Conservation (phyloP, 2,888 invertebrate species). For the Morpho achilles region DNA sequence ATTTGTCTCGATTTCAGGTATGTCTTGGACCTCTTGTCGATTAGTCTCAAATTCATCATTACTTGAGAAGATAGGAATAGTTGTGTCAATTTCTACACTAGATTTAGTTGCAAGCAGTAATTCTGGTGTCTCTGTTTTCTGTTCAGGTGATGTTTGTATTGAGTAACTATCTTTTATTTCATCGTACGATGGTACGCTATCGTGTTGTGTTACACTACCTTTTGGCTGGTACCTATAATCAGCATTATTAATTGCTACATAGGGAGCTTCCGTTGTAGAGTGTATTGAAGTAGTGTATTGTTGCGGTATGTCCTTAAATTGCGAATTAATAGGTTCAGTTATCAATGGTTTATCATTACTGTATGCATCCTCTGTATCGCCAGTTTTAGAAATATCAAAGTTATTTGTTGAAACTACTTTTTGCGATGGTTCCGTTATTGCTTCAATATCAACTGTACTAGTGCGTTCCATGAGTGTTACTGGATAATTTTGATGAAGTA, state of each 20-base stretch:
- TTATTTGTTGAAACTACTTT: slow-evolving; percentile 43
- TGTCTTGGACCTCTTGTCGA: slow-evolving; percentile 34
- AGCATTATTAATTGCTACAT: slow-evolving; percentile 45
- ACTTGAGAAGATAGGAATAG: slow-evolving; percentile 39
- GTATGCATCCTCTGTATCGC: slow-evolving; percentile 67
- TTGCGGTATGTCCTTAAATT: slow-evolving; percentile 39
- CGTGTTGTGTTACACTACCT: slow-evolving; percentile 47
- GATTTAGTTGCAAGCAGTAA: slow-evolving; percentile 39
- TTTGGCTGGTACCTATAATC: slow-evolving; percentile 48
- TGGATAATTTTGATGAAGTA: slow-evolving; percentile 82
- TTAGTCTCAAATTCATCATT: slow-evolving; percentile 41
- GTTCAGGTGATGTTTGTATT: slow-evolving; percentile 44
- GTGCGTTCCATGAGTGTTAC: slow-evolving; percentile 74
- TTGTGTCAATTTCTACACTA: slow-evolving; percentile 45
- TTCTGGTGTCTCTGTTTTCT: slow-evolving; percentile 40
- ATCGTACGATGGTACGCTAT: slow-evolving; percentile 41
- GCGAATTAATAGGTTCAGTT: slow-evolving; percentile 46
- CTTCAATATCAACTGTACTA: slow-evolving; percentile 70
- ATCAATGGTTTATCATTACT: slow-evolving; percentile 59
- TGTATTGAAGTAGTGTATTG: slow-evolving; percentile 41
- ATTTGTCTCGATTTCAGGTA: slow-evolving; percentile 17
- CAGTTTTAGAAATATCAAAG: slow-evolving; percentile 39
- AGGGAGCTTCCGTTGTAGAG: slow-evolving; percentile 46
- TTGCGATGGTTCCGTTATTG: slow-evolving; percentile 60
- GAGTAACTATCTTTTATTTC: slow-evolving; percentile 44